Evolutionary conservation across 2,113 vertebrate species (phyloP).

Genomic region (Brienomyrus longianalis): DNA sequence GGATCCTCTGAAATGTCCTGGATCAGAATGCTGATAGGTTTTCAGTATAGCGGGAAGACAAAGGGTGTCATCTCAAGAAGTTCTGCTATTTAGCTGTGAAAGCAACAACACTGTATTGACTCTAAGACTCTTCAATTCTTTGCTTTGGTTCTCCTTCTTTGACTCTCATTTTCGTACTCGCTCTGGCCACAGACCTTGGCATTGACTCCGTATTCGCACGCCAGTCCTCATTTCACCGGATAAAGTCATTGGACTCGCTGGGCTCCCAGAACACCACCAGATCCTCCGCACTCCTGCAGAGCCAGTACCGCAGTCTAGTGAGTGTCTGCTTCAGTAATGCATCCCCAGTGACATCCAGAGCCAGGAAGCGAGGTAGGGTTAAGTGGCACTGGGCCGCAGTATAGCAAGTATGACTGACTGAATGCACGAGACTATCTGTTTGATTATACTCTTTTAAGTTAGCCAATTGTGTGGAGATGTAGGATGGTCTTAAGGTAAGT

Average conservation of each 20-base stretch:
- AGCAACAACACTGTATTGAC: background rate
- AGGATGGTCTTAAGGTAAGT: background rate
- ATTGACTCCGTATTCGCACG: conserved; percentile 73
- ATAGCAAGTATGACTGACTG: background rate
- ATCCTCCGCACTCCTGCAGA: conserved; percentile 80
- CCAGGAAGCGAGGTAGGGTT: background rate
- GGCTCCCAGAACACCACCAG: conserved; percentile 73
- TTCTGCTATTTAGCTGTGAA: background rate
- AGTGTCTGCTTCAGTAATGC: conserved; percentile 46
- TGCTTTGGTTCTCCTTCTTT: background rate
- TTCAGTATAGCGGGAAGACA: background rate
- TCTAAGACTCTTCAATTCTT: background rate
- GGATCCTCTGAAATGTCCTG: background rate
- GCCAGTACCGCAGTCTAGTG: conserved; percentile 92
- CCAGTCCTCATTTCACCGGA: conserved; percentile 72
- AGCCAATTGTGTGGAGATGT: background rate
- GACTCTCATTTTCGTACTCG: background rate
- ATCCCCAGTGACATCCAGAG: background rate
- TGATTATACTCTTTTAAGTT: background rate
- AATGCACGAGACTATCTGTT: background rate
- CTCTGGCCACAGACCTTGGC: conserved; percentile 59
- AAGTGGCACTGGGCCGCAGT: background rate
- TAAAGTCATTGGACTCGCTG: conserved; percentile 91
- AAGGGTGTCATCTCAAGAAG: background rate
- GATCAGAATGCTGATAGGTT: background rate